phyloP scores from a whole-genome alignment of 2,797 vertebrate genomes.

The Brachymystax lenok region DNA sequence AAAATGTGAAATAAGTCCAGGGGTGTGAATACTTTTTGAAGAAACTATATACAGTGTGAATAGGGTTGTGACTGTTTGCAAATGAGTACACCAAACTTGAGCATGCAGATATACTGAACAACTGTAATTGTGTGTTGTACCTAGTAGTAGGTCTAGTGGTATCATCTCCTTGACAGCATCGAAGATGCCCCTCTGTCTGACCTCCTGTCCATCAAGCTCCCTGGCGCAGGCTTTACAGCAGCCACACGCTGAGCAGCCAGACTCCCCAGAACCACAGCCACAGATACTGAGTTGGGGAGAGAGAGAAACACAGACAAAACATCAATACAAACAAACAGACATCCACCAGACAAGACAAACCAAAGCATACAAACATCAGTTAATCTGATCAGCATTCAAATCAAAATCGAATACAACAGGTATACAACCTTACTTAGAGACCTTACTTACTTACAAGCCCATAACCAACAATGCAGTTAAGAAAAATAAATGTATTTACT shows the following conservation, averaged over 20 bases:
- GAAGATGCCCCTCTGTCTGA: conserved; percentile 96
- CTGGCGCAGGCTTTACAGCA: conserved; percentile 98
- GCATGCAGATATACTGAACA: neutral
- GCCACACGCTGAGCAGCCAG: conserved; percentile 95
- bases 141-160: conserved; percentile 94
- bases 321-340: conserved; percentile 9
- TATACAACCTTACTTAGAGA: too few relatives aligned
- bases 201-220: conserved; percentile 96
- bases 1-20: too few relatives aligned
- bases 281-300: conserved; percentile 82
- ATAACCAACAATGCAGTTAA: too few relatives aligned
- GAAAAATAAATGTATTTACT: too few relatives aligned
- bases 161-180: conserved; percentile 99
- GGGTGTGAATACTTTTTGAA: too few relatives aligned
- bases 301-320: conserved; percentile 23
- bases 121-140: conserved; percentile 66
- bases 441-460: too few relatives aligned
- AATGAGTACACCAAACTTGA: neutral
- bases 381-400: neutral
- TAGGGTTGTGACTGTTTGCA: neutral
- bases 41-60: neutral
- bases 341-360: conserved; percentile 20
- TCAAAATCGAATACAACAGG: too few relatives aligned
- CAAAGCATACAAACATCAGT: conserved; percentile 5
- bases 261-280: conserved; percentile 98